These are phyloP conservation scores for Pipistrellus kuhlii DNA, from an alignment of 2,797 vertebrate species.

Conservation along the genomic window DNA sequence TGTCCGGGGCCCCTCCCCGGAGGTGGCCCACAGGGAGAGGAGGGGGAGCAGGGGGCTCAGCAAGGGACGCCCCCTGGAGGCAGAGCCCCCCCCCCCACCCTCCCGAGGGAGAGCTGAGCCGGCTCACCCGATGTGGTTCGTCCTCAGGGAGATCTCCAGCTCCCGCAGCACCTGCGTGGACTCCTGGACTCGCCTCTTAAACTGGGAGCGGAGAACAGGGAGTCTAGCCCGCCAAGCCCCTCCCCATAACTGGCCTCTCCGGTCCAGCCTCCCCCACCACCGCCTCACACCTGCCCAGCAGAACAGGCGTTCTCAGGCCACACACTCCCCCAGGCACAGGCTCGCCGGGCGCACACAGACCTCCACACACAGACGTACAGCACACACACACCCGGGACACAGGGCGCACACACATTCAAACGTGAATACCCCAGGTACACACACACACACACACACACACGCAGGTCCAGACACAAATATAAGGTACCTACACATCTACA, in stretches of 20 bases:
- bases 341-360: not conserved
- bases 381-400: not conserved
- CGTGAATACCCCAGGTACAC: not conserved
- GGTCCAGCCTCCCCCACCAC: constrained; percentile 15
- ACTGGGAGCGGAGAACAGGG: constrained; percentile 85
- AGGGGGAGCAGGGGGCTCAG: too few species aligned
- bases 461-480: not conserved
- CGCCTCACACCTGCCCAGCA: constrained; percentile 55
- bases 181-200: constrained; percentile 94
- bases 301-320: not conserved
- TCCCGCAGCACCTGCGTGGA: constrained; percentile 95
- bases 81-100: not conserved
- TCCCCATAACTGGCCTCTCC: constrained; percentile 54
- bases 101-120: not conserved
- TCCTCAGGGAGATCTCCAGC: constrained; percentile 96
- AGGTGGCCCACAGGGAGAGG: not conserved
- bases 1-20: not conserved
- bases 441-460: not conserved
- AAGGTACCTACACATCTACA: not conserved
- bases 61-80: not conserved
- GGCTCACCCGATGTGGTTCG: constrained; percentile 96
- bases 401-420: not conserved
- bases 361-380: not conserved
- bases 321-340: not conserved
- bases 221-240: not conserved